Percentiles rank a stretch among this genome's conserved stretches.
Evolutionary conservation across 2,113 vertebrate genomes (phyloP).

Genomic region (Spilogale gracilis): DNA sequence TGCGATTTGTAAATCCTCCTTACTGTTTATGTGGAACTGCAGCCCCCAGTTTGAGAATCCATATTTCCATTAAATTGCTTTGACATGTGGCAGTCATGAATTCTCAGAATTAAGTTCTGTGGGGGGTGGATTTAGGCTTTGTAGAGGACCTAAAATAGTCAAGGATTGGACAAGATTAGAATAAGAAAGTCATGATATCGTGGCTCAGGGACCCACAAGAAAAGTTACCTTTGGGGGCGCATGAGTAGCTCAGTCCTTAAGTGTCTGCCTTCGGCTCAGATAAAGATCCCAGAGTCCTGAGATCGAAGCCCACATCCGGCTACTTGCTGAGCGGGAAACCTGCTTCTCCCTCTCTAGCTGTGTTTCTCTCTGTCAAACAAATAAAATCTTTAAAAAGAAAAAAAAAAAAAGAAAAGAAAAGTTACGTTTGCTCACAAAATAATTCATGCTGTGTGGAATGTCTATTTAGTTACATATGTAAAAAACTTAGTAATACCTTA

Average conservation of each 20-base stretch:
- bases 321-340: too few relatives aligned
- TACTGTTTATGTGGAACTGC: neutral
- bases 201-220: neutral
- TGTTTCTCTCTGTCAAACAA: too few relatives aligned
- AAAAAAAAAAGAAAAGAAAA: neutral
- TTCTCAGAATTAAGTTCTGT: neutral
- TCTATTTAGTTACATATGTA: neutral
- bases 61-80: neutral
- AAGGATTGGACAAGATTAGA: neutral
- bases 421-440: neutral
- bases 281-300: too few relatives aligned
- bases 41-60: neutral
- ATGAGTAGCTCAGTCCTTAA: too few relatives aligned
- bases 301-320: too few relatives aligned
- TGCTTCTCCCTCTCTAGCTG: too few relatives aligned
- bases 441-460: neutral
- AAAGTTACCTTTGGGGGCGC: neutral
- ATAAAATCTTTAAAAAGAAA: too few relatives aligned
- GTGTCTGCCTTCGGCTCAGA: too few relatives aligned
- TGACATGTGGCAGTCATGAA: neutral
- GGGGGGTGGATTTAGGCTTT: neutral
- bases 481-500: constrained; percentile 1
- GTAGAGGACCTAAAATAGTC: neutral
- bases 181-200: neutral
- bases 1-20: neutral